Evolutionary conservation across 1,140 invertebrate species (phyloP), one percentile per base, ranked within the genome.

Genomic region (Manduca sexta): DNA sequence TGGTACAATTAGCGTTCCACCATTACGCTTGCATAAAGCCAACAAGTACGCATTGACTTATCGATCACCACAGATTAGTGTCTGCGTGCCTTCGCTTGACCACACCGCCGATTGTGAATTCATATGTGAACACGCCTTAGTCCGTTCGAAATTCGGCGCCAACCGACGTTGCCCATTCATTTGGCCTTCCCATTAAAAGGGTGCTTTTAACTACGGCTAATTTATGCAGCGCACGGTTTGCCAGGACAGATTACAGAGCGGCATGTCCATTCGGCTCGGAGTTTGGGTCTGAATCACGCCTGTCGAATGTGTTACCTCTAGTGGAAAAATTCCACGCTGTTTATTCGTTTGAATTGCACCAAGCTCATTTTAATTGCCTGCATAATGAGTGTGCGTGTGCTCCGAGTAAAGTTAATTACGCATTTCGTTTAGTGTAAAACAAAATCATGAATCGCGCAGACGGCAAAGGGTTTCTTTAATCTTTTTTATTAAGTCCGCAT

Each of bases 201-300:
- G 61, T 57, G 69, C 66, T 69, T 72, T 49, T 64, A 61, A 65
- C 59, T 63, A 56, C 59, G 52, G 60, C 51, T 65, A 63, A 65
- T 65, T 69, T 62, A 60, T 63, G 62, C 59, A 53, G 50, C 45
- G 48, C 58, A 64, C 56, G 58, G 56, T 61, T 64, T 56, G 49
- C 56, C 42, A 38, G 56, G 65, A 69, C 69, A 69, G 66, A 73
- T 73, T 73, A 73, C 69, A 69, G 69, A 73, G 65, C 54, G 55
- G 58, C 49, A 38, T 57, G 50, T 57, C 41, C 46, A 54, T 51
- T 54, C 42, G 33, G 34, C 47, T 49, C 35, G 17, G 45, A 41
- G 61, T 57, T 57, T 56, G 59, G 54, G 40, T 44, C 51, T 45
- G 55, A 61, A 69, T 61, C 57, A 55, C 55, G 53, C 45, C 49